phyloP scores from a whole-genome alignment of 2,888 invertebrate genomes.

The Erebia aethiops region DNA sequence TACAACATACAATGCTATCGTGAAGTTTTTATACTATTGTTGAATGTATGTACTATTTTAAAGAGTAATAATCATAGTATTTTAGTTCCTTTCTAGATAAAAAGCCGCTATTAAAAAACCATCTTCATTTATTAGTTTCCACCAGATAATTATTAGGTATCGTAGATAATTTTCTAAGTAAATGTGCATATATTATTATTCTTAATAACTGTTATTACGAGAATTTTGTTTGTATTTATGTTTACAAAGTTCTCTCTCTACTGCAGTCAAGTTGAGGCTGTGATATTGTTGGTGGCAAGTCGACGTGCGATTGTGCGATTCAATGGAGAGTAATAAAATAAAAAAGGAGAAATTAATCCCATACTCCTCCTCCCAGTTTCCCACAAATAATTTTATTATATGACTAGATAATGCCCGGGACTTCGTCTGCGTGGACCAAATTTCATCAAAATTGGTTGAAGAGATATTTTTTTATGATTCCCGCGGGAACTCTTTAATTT shows the following conservation, averaged over 20 bases:
- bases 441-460: no score
- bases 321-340: no score
- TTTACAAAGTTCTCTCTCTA: neutral
- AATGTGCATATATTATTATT: neutral
- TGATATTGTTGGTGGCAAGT: neutral
- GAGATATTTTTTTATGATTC: no score
- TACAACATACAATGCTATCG: neutral
- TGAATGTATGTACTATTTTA: neutral
- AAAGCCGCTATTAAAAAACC: slow-evolving; percentile 3
- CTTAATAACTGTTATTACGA: neutral
- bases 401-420: no score
- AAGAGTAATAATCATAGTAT: neutral
- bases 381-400: no score
- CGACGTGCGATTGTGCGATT: no score
- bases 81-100: slow-evolving; percentile 15
- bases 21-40: neutral
- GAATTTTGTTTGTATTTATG: no score
- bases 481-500: no score
- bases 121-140: neutral
- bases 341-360: no score
- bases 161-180: neutral
- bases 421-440: no score
- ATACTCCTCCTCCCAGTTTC: no score
- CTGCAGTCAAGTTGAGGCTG: neutral
- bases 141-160: neutral